phyloP scores from a whole-genome alignment of 2,797 vertebrate species.

The Sebastes reedi region DNA sequence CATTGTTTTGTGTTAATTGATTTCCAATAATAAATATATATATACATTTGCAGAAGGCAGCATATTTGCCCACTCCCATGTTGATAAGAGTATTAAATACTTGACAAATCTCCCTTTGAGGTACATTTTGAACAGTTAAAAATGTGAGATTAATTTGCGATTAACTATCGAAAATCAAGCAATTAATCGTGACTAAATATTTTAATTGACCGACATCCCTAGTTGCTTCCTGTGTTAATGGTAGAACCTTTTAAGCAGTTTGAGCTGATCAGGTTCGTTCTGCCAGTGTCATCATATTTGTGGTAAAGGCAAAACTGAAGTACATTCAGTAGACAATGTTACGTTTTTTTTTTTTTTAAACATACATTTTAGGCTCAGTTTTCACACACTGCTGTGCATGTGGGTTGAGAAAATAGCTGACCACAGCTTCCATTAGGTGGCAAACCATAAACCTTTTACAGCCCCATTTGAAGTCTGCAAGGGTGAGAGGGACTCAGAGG shows the following conservation, averaged over 20 bases:
- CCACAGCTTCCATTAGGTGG: background rate
- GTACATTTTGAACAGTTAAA: too few species aligned
- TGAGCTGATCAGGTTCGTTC: background rate
- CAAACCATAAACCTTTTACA: background rate
- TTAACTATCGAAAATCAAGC: too few species aligned
- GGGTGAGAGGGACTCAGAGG: too few species aligned
- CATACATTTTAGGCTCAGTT: background rate
- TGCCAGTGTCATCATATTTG: background rate
- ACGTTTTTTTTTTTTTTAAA: background rate
- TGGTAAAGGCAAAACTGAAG: background rate
- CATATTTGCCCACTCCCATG: too few species aligned
- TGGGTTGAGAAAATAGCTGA: background rate
- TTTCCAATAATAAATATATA: too few species aligned
- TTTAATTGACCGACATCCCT: too few species aligned
- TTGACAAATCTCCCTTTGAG: too few species aligned
- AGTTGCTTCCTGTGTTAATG: background rate
- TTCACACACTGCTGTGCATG: background rate
- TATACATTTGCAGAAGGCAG: too few species aligned
- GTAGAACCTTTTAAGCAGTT: background rate
- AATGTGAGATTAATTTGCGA: too few species aligned
- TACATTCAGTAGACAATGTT: background rate
- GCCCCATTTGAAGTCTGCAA: background rate
- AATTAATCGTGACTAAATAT: too few species aligned
- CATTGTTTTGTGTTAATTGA: too few species aligned
- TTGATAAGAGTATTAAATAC: too few species aligned